Base-by-base conservation (phyloP, 2,113 vertebrate genomes). In the Mesoclemmys tuberculata region DNA sequence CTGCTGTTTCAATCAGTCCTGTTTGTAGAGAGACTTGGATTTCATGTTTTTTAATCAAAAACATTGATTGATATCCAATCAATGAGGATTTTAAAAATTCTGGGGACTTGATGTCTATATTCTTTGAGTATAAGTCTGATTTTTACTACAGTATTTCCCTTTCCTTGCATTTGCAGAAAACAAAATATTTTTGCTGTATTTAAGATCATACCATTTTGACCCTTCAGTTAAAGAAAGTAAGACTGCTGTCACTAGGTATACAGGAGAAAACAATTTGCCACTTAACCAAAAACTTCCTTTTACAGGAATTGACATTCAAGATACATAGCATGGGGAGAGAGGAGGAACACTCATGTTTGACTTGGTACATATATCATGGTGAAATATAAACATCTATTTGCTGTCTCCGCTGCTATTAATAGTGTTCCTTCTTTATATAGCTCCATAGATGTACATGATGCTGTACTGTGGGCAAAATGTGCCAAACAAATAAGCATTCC, bases 401-500 rank as follows among this genome's bases (percentile, higher is more conserved):
- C 90, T 94, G 87, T 74, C 84, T 92, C 91, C 68, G 92, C 86
- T 90, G 87, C 88, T 96, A 94, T 93, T 95, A 94, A 95, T 96
- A 96, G 95, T 79, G 74, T 68, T 88, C 27, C 29, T 93, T 88
- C 55, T 96, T 97, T 96, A 94, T 89, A 51, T 94, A 95, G 94
- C 79, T 82, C 41, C 27, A 35, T 21, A 61, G 46, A 83, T 31
- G 41, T 48, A 88, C 22, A 31, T 38, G 77, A 88, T 87, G 93
- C 93, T 74, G 82, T 97, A 79, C 12, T 79, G 88, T 61, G 58
- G 91, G 82, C 92, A 92, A 96, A 93, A 92, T 94, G n/a, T 92
- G 95, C 95, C 80, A 93, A 94, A 95, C 85, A 97, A 97, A 95
- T 89, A 96, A 95, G 78, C 85, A 89, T 88, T 78, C 93, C 88